Percentiles rank a stretch among this genome's conserved stretches.
Conservation (phyloP, 2,797 vertebrate species). For the Parambassis ranga region DNA sequence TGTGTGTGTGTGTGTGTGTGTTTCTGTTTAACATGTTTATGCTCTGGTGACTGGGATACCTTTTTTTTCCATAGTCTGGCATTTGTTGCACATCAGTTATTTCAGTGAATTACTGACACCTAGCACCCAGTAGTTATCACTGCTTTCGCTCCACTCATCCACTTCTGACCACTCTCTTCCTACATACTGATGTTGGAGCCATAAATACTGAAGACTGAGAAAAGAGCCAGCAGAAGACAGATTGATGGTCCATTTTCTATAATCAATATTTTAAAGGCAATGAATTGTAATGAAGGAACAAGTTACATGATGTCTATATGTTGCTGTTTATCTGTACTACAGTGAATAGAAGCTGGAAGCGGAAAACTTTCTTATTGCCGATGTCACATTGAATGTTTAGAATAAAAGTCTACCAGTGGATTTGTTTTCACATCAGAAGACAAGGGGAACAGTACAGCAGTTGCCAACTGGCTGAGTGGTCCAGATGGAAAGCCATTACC, state of each 20-base stretch:
- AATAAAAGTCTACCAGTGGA: constrained; percentile 13
- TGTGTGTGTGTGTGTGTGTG: too few relatives aligned
- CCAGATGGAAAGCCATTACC: constrained; percentile 71
- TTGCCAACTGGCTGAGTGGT: constrained; percentile 50
- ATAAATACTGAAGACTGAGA: too few relatives aligned
- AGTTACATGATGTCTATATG: too few relatives aligned
- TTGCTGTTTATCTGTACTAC: too few relatives aligned
- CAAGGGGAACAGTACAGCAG: constrained; percentile 20
- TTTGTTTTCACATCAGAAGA: constrained; percentile 25
- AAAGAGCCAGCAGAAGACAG: neutral
- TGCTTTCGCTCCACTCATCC: too few relatives aligned
- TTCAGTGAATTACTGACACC: too few relatives aligned
- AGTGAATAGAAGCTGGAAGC: neutral
- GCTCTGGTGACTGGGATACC: neutral
- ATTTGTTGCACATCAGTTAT: too few relatives aligned
- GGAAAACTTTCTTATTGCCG: neutral
- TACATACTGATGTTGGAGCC: too few relatives aligned
- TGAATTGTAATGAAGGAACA: too few relatives aligned
- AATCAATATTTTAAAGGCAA: too few relatives aligned
- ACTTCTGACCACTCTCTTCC: too few relatives aligned
- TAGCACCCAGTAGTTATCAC: too few relatives aligned
- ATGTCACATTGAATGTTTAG: constrained; percentile 1
- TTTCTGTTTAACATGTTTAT: neutral
- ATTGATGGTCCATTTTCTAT: neutral
- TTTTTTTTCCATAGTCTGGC: neutral